Conservation (phyloP, 2,888 invertebrate species). For the Clitarchus hookeri region DNA sequence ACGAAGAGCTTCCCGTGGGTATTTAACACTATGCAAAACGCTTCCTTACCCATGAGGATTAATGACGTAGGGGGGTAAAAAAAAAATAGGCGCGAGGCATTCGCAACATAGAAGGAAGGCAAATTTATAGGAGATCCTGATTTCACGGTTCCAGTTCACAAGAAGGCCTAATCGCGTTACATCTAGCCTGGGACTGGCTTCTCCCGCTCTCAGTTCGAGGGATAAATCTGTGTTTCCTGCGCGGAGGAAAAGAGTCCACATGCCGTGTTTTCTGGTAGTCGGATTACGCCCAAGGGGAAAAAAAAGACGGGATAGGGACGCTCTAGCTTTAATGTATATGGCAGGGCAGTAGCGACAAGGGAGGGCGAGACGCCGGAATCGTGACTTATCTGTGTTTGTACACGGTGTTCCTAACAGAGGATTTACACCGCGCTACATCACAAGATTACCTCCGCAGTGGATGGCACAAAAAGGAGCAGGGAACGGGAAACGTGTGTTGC, state of each 20-base stretch:
- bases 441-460: neutral
- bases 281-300: neutral
- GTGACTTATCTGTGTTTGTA: neutral
- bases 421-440: neutral
- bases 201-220: neutral
- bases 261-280: neutral
- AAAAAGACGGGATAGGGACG: neutral
- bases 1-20: neutral
- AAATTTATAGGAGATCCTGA: neutral
- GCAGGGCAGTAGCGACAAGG: neutral
- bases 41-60: neutral
- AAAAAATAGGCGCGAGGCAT: neutral
- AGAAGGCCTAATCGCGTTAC: neutral
- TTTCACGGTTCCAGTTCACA: neutral
- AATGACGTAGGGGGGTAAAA: neutral
- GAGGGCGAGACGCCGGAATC: neutral
- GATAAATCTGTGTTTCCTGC: neutral
- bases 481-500: neutral
- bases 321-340: no score
- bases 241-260: neutral
- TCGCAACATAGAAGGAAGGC: neutral
- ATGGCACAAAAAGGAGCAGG: neutral
- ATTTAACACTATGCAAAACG: constrained; percentile 7
- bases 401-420: neutral
- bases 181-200: neutral